Evolutionary conservation across 2,113 vertebrate species (phyloP), one percentile per base, ranked within the genome.

Genomic region (Python bivittatus): DNA sequence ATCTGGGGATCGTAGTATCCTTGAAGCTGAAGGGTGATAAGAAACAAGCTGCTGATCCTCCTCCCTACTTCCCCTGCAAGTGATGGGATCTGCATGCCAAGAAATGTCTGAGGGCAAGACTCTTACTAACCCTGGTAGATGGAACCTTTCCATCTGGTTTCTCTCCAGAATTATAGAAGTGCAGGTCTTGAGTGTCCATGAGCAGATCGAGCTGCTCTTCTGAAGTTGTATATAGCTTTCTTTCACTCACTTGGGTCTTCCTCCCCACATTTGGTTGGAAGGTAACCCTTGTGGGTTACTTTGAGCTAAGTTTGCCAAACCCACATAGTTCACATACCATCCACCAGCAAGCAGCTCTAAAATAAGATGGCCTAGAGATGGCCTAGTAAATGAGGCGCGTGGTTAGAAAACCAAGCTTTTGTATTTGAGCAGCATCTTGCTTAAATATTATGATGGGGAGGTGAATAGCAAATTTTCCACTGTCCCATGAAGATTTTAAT

Each of bases 91-190:
- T 88, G 25, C 17, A 44, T 38, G 25, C 54, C 79, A 60, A 88
- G 95, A 1, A 88, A 95, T 0, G 94, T 0, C 95, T 96, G 90
- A 91, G 7, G 92, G 27, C 42, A 64, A 91, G 52, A 1, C 10
- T 1, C 0, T 60, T 93, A 38, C 33, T 57, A 53, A 87, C 60
- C 10, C 27, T 20, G 27, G 44, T 15, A 1, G 44, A 89, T 44
- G 90, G 60, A 10, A 52, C 44, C n/a, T 91, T 9, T 83, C 86
- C 12, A 72, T 64, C 93, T 52, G 87, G 11, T 42, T 88, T 61
- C 87, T 88, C 57, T 53, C 85, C 53, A 58, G 64, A 29, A 72
- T 91, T 72, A 25, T 29, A 48, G 27, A 48, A 57, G 4, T 48
- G 48, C 79, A 29, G 38, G 79, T 84, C 38, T 56, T 72, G 5